Evolutionary conservation across 2,113 vertebrate species (phyloP).

Genomic region (Psilopogon haemacephalus): DNA sequence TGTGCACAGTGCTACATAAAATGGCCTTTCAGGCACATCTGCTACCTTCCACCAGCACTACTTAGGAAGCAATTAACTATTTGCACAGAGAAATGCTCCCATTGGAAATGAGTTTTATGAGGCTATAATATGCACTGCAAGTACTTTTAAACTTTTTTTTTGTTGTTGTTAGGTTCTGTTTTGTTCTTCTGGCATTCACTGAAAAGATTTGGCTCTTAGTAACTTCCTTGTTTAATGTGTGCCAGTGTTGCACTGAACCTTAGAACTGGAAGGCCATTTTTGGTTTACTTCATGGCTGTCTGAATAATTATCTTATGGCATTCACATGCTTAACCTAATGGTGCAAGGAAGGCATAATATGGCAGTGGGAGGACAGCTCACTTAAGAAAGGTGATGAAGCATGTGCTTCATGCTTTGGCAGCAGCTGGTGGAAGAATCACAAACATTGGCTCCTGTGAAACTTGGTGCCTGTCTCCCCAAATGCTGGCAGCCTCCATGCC

Average conservation of each 20-base stretch:
- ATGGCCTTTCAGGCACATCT: background rate
- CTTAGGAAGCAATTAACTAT: slow-evolving; percentile 25
- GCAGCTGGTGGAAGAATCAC: background rate
- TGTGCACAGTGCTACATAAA: background rate
- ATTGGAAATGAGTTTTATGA: slow-evolving; percentile 14
- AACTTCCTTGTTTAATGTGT: slow-evolving; percentile 10
- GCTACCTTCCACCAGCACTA: background rate
- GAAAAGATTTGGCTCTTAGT: slow-evolving; percentile 22
- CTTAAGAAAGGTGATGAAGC: slow-evolving; percentile 16
- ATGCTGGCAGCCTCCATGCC: background rate
- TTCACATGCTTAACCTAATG: background rate
- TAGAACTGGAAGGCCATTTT: background rate
- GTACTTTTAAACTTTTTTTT: background rate
- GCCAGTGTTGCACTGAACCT: background rate
- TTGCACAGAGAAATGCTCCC: background rate
- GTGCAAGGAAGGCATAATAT: slow-evolving; percentile 9
- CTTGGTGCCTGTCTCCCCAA: background rate
- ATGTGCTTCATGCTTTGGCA: background rate
- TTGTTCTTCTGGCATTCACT: background rate
- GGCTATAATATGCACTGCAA: background rate
- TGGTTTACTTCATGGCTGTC: background rate
- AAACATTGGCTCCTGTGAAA: background rate
- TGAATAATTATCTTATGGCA: slow-evolving; percentile 37
- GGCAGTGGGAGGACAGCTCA: background rate
- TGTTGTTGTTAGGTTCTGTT: slow-evolving; percentile 9